A percentile compares a stretch with the other conserved stretches of the same genome.
Evolutionary conservation across 2,113 vertebrate genomes (phyloP).

Genomic region (Saccopteryx leptura): DNA sequence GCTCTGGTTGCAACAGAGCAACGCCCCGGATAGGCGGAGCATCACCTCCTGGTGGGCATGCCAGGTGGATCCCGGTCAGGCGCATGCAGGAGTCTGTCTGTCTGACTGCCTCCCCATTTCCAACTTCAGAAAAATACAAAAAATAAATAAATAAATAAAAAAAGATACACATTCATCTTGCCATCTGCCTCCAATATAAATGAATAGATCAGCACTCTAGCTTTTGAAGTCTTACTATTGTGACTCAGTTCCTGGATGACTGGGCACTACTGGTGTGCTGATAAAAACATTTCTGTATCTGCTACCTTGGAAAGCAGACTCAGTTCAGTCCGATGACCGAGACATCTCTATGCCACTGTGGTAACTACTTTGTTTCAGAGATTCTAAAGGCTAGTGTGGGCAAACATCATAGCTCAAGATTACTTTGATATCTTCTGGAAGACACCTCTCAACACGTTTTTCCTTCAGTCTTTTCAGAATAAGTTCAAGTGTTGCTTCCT

Average conservation of each 20-base stretch:
- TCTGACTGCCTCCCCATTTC: no score
- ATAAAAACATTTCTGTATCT: constrained; percentile 48
- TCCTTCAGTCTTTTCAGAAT: constrained; percentile 94
- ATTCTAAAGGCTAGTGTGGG: constrained; percentile 14
- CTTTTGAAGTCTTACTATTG: constrained; percentile 5
- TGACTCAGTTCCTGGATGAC: neutral
- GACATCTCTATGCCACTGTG: neutral
- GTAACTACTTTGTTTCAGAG: constrained; percentile 21
- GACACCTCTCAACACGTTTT: constrained; percentile 94
- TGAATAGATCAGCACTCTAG: neutral
- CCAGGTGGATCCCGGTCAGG: no score
- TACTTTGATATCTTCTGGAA: constrained; percentile 97
- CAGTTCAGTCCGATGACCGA: neutral
- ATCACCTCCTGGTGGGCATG: no score
- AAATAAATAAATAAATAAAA: no score
- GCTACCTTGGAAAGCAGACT: neutral
- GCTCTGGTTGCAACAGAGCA: no score
- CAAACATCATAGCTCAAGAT: constrained; percentile 67
- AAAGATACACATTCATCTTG: constrained; percentile 5
- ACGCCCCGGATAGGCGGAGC: no score
- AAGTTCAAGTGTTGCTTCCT: constrained; percentile 95
- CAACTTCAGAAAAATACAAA: no score
- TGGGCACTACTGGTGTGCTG: neutral
- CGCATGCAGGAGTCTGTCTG: no score
- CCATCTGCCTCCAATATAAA: neutral